A percentile compares a stretch with the other conserved stretches of the same genome.
These are phyloP conservation scores for Asobara japonica DNA, from an alignment of 1,140 invertebrate species.

Conservation along the genomic window DNA sequence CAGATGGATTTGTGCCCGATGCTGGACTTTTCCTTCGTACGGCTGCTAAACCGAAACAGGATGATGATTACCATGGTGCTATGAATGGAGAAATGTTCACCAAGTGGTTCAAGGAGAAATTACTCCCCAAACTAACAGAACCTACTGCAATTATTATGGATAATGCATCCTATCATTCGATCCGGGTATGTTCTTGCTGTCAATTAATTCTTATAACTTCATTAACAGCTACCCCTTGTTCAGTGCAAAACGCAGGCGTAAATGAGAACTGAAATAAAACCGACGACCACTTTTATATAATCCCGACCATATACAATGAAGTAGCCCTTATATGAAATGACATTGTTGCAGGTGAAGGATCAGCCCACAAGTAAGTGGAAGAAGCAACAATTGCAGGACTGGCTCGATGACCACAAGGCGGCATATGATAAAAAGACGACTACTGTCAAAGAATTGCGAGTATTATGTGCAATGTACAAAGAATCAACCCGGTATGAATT, in stretches of 20 bases:
- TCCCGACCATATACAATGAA: no score
- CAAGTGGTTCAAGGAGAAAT: neutral
- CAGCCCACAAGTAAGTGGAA: neutral
- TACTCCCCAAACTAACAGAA: constrained; percentile 2
- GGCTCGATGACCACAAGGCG: neutral
- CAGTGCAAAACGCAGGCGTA: no score
- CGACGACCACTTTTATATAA: no score
- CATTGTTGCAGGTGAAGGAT: constrained; percentile 44
- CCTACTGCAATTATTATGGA: constrained; percentile 13
- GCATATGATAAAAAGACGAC: neutral
- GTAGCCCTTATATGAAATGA: neutral
- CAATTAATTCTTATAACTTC: neutral
- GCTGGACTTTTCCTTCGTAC: neutral
- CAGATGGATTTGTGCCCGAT: neutral
- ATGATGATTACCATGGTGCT: constrained; percentile 19
- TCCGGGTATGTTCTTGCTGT: neutral
- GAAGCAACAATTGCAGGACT: neutral
- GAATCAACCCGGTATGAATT: neutral
- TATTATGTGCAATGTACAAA: neutral
- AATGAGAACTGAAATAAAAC: no score
- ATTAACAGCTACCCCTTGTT: no score
- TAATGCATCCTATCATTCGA: constrained; percentile 16
- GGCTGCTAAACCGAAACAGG: neutral
- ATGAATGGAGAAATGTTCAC: neutral
- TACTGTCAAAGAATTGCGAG: neutral